Conservation (phyloP, 2,113 vertebrate species). For the Nothoprocta perdicaria region DNA sequence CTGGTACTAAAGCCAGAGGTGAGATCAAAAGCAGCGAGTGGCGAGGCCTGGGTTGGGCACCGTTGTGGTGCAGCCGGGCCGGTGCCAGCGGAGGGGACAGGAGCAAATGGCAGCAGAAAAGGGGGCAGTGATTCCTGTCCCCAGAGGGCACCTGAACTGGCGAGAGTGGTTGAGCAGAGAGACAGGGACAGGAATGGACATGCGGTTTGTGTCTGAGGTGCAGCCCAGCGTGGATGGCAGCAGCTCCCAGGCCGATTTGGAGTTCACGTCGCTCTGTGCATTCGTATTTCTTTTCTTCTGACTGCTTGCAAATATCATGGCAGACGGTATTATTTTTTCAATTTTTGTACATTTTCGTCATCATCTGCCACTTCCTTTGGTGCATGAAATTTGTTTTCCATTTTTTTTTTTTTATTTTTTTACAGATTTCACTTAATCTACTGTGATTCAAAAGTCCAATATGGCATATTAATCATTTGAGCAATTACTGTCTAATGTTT, state of each 20-base stretch:
- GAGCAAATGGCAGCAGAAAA: too few species aligned
- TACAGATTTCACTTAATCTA: neutral
- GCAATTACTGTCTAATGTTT: too few species aligned
- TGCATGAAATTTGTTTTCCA: neutral
- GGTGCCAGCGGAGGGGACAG: too few species aligned
- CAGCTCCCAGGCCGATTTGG: rapidly evolving
- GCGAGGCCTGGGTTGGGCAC: neutral
- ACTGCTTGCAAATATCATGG: neutral
- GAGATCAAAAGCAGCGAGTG: neutral
- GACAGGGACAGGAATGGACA: too few species aligned
- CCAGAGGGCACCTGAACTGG: too few species aligned
- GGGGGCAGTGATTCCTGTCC: too few species aligned
- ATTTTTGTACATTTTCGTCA: neutral
- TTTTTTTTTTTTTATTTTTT: neutral
- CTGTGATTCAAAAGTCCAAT: neutral
- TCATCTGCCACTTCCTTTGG: neutral
- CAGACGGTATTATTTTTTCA: neutral
- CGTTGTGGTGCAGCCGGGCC: rapidly evolving
- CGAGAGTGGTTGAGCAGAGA: too few species aligned
- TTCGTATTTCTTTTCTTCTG: neutral
- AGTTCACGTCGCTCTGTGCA: neutral
- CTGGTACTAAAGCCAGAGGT: neutral
- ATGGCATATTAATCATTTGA: neutral
- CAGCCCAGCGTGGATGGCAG: too few species aligned
- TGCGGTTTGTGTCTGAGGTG: too few species aligned